Base-by-base conservation (phyloP, 1,140 invertebrate species). In the Cyclargus thomasi region DNA sequence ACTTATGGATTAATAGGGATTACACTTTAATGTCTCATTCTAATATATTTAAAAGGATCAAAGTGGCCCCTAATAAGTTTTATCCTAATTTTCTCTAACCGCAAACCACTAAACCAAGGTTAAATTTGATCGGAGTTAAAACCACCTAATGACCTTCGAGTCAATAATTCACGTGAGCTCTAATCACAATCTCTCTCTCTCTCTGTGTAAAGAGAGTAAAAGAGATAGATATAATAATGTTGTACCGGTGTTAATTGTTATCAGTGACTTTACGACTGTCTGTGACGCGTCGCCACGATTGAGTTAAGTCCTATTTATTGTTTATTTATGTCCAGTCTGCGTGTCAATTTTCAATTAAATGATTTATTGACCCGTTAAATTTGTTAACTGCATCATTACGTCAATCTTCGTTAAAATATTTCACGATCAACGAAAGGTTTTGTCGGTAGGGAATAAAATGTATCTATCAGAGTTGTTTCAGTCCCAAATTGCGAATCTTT, bases 221-320 rank as follows among this genome's bases (percentile, higher is more conserved):
- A 29, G 29, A 2, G 29, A 29, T 29, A 29, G 29, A 29, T 0
- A 29, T 29, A 29, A 4, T 29, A 29, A 29, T 29, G 29, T 29
- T 29, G 2, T 55, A 55, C 18, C 47, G 16, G 18, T 59, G 18
- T 59, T 89, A 89, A 89, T 88, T 89, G 86, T 86, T 87, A 89
- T 86, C 83, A 86, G 85, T 86, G 83, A 80, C 80, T 89, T 89
- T 88, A 89, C 85, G 86, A 89, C 86, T 81, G 83, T 77, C 82
- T 82, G 76, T 84, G 84, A 84, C 86, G 85, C 76, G 83, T 83
- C 83, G 81, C 85, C 79, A 83, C 81, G 81, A 83, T 7, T 18
- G 7, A 10, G 55, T 21, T 85, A 85, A 89, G 85, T 77, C 82
- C 74, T 67, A 72, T 87, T 89, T 86, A 89, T 85, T 85, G 82